Evolutionary conservation across 2,888 invertebrate species (phyloP).

Genomic region (Synanthedon vespiformis): DNA sequence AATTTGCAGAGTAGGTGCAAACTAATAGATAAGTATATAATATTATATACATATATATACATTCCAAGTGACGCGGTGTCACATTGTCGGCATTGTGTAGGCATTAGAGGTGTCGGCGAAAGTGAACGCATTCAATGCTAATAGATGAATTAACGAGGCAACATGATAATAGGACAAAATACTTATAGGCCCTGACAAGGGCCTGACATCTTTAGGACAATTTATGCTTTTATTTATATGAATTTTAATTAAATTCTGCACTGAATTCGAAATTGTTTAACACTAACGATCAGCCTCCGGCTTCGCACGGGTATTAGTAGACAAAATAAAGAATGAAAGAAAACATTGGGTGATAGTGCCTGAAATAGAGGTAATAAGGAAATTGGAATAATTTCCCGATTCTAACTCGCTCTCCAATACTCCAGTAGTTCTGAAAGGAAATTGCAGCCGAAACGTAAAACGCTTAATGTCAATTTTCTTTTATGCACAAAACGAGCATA

Average conservation of each 20-base stretch:
- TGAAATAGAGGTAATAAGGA: neutral
- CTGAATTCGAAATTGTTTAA: too few relatives aligned
- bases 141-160: conserved; percentile 24
- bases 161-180: conserved; percentile 1
- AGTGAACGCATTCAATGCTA: conserved; percentile 28
- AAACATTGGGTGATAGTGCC: neutral
- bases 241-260: too few relatives aligned
- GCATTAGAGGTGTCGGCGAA: conserved; percentile 10
- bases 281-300: too few relatives aligned
- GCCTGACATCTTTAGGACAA: neutral
- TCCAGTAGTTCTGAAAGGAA: neutral
- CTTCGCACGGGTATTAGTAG: too few relatives aligned
- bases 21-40: too few relatives aligned
- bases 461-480: too few relatives aligned
- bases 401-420: neutral
- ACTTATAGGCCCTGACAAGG: neutral
- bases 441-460: neutral
- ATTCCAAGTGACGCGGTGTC: conserved; percentile 5
- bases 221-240: too few relatives aligned
- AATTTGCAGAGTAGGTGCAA: neutral
- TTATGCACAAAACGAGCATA: too few relatives aligned
- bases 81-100: conserved; percentile 17
- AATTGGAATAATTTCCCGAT: conserved; percentile 1
- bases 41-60: too few relatives aligned
- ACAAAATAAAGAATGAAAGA: too few relatives aligned